These are phyloP conservation scores for Tragelaphus scriptus DNA, from an alignment of 2,113 vertebrate species.

Conservation along the genomic window DNA sequence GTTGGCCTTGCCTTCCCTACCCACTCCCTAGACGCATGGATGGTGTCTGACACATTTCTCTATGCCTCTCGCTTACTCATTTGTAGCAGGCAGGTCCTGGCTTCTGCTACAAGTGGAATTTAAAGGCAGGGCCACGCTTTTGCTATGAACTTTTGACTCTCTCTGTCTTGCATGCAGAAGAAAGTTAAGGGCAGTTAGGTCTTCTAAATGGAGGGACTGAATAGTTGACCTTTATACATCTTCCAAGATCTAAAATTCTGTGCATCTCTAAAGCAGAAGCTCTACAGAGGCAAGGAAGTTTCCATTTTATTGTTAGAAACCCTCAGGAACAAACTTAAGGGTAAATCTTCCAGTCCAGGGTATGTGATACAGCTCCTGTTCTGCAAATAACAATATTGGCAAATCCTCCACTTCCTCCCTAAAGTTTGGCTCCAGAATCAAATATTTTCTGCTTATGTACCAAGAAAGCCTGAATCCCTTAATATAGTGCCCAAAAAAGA, in stretches of 20 bases:
- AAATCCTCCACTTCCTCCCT: background rate
- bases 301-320: background rate
- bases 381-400: background rate
- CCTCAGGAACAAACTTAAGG: background rate
- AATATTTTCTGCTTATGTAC: background rate
- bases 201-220: background rate
- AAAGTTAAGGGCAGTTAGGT: background rate
- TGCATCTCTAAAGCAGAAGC: background rate
- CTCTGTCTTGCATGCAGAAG: background rate
- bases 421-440: background rate
- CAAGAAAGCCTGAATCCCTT: background rate
- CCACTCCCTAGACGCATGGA: background rate
- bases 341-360: background rate
- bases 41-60: background rate
- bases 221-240: background rate
- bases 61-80: background rate
- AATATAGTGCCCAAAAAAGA: background rate
- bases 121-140: background rate
- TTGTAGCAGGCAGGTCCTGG: background rate
- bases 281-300: background rate
- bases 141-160: background rate
- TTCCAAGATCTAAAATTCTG: background rate
- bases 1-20: background rate
- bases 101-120: background rate
- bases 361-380: background rate